Evolutionary conservation across 2,113 vertebrate genomes (phyloP).

Genomic region (Hyaena hyaena): DNA sequence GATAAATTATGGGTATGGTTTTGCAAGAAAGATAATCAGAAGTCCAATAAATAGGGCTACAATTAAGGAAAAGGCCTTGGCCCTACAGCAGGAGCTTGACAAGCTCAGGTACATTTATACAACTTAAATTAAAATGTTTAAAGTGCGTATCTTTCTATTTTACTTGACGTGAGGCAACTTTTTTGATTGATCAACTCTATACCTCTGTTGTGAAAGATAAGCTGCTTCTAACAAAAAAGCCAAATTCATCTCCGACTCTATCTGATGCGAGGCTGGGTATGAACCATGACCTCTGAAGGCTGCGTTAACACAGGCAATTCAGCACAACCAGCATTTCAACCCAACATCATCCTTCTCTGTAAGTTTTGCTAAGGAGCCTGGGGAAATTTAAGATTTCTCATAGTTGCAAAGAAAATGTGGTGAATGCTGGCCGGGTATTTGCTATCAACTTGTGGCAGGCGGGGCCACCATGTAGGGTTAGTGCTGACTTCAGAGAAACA

Average conservation of each 20-base stretch:
- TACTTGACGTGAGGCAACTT: background rate
- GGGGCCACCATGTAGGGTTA: background rate
- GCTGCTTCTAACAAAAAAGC: background rate
- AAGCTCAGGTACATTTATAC: background rate
- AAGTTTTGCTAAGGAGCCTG: background rate
- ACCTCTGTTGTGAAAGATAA: background rate
- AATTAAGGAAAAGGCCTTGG: background rate
- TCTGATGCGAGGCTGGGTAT: background rate
- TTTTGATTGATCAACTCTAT: background rate
- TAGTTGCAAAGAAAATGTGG: background rate
- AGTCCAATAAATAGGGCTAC: background rate
- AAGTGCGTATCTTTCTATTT: background rate
- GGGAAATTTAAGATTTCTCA: slow-evolving; percentile 8
- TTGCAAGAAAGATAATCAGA: background rate
- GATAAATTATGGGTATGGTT: background rate
- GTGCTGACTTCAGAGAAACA: background rate
- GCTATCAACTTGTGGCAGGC: background rate
- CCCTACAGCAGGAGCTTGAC: background rate
- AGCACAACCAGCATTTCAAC: background rate
- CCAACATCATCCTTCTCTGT: background rate
- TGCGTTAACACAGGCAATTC: background rate
- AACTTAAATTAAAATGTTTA: slow-evolving; percentile 16
- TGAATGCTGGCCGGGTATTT: background rate
- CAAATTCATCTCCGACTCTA: background rate
- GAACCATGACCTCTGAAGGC: background rate